Percentiles rank a stretch among this genome's conserved stretches.
Evolutionary conservation across 2,797 vertebrate species (phyloP).

Genomic region (Oryzias dopingdopingensis): DNA sequence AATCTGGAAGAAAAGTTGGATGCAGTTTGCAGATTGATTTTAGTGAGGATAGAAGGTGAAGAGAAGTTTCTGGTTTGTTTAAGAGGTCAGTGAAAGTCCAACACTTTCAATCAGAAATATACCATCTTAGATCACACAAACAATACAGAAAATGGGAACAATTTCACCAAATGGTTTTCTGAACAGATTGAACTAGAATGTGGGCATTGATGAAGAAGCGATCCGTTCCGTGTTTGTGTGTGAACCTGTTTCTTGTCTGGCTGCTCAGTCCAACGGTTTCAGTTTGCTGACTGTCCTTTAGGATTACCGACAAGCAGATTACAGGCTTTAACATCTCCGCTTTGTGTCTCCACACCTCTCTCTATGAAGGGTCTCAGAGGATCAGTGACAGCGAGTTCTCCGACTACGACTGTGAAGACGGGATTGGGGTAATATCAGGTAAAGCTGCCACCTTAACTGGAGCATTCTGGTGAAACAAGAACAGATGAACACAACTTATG

Average conservation of each 20-base stretch:
- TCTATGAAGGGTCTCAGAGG: constrained; percentile 87
- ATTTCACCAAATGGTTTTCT: too few relatives aligned
- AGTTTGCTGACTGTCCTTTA: constrained; percentile 24
- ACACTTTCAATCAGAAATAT: too few relatives aligned
- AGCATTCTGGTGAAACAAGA: not conserved
- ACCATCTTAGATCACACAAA: too few relatives aligned
- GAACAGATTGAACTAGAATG: too few relatives aligned
- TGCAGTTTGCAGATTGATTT: too few relatives aligned
- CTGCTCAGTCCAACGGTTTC: constrained; percentile 4
- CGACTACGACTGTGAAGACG: constrained; percentile 94
- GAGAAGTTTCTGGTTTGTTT: too few relatives aligned
- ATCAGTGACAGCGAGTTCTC: constrained; percentile 94
- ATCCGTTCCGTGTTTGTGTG: not conserved
- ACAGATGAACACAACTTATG: too few relatives aligned
- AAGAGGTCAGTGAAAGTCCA: too few relatives aligned
- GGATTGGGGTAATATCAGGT: constrained; percentile 94
- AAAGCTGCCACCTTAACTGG: constrained; percentile 34
- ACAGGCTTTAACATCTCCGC: constrained; percentile 30
- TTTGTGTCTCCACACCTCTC: constrained; percentile 9
- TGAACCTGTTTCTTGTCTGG: constrained; percentile 2
- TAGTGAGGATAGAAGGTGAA: too few relatives aligned
- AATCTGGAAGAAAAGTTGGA: too few relatives aligned
- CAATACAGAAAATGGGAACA: too few relatives aligned
- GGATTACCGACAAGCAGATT: constrained; percentile 46
- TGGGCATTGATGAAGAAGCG: too few relatives aligned